Base-by-base conservation (phyloP, 2,888 invertebrate genomes). In the Caradrina clavipalpis region DNA sequence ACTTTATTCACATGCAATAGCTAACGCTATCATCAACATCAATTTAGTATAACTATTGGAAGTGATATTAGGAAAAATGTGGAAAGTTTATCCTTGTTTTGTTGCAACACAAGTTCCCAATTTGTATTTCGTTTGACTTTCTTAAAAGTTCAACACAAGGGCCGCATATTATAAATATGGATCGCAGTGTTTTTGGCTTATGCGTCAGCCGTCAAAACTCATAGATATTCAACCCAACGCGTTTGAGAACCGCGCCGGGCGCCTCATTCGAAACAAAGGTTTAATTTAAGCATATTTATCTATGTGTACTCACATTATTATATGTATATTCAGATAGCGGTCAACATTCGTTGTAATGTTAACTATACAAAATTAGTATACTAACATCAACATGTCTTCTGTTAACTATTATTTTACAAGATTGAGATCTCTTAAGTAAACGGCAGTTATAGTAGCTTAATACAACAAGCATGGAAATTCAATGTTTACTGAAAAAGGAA, bases 211-310 rank as follows among this genome's bases (percentile, higher is more conserved):
- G 60, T 59, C 53, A 50, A 67, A 71, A 59, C 71, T 69, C 58
- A 71, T 84, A 83, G 71, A 77, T 80, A 83, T 81, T 82, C 73
- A 59, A 76, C 59, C 22, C 75, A 73, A 19, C 59, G 61, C 63
- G 58, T 79, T 68, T 49, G 68, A 71, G 21, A 69, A 54, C 57
- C 59, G 70, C 59, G 70, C 42, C 47, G 62, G 64, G 77, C 75
- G 75, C 84, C 69, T 67, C 60, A 68, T 68, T 76, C 26, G 66
- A 76, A 79, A 84, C 84, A 84, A 81, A 79, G 69, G 81, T 69
- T 78, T 79, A 75, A 80, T 79, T 80, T 72, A 85, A 75, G 73
- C 67, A 63, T 69, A 67, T 81, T 76, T 82, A 73, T 84, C 75
- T 72, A 42, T 77, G 57, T 76, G 53, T 66, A 63, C 67, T 22